Percentiles rank a stretch among this genome's conserved stretches.
phyloP scores from a whole-genome alignment of 2,888 invertebrate genomes.

The Temnothorax ravouxi region DNA sequence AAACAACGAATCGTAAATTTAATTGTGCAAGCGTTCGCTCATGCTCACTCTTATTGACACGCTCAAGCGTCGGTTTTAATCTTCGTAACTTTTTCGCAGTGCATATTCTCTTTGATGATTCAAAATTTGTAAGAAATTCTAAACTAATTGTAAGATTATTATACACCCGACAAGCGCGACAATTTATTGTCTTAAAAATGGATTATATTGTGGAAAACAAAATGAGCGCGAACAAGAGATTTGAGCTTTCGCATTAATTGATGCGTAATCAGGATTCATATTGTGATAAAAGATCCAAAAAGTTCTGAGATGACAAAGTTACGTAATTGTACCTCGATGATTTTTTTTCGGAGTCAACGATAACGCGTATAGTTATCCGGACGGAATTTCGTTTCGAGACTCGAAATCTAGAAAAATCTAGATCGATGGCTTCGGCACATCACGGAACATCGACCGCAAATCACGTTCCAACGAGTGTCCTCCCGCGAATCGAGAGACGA shows the following conservation, averaged over 20 bases:
- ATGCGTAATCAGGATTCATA: background rate
- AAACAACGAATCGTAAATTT: background rate
- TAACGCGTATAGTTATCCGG: background rate
- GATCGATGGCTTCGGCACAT: conserved; percentile 63
- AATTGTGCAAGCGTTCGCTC: background rate
- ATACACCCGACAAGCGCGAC: background rate
- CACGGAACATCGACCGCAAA: conserved; percentile 62
- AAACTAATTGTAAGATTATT: background rate
- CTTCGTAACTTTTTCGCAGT: background rate
- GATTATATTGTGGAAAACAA: background rate
- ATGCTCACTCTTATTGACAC: background rate
- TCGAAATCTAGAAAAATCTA: conserved; percentile 45
- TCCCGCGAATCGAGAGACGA: conserved; percentile 60
- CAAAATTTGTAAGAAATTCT: background rate
- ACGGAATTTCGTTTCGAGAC: conserved; percentile 9
- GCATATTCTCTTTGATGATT: background rate
- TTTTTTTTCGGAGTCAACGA: conserved; percentile 9
- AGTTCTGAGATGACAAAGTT: background rate
- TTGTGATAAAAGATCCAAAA: background rate
- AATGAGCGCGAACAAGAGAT: background rate
- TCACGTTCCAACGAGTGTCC: conserved; percentile 56
- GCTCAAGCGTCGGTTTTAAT: background rate
- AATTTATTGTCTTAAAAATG: background rate
- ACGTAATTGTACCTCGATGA: background rate
- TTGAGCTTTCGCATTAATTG: background rate